Evolutionary conservation across 2,888 invertebrate genomes (phyloP).

Genomic region (Tholera decimalis): DNA sequence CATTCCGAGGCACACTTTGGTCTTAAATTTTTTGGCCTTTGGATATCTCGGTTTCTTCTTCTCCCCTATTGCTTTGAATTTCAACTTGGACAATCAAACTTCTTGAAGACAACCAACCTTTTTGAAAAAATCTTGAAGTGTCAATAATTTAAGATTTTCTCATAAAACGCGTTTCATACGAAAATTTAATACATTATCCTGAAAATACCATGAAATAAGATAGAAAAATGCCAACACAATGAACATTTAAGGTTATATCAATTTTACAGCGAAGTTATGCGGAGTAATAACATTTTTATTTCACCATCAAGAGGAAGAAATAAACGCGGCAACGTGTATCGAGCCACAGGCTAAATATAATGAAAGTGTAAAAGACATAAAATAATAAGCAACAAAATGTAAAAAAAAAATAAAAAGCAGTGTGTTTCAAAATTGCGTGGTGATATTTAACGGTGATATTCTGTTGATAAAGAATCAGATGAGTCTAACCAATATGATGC

Average conservation of each 20-base stretch:
- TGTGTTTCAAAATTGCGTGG: background rate
- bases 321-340: constrained; percentile 68
- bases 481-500: too few relatives aligned
- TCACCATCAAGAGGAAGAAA: constrained; percentile 74
- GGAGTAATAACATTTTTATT: constrained; percentile 82
- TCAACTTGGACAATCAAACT: too few relatives aligned
- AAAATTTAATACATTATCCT: constrained; percentile 18
- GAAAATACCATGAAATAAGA: constrained; percentile 72
- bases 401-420: background rate
- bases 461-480: too few relatives aligned
- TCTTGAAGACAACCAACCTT: background rate
- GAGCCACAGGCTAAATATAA: constrained; percentile 64
- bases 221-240: constrained; percentile 75
- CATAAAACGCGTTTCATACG: background rate
- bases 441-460: too few relatives aligned
- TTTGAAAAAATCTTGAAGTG: too few relatives aligned
- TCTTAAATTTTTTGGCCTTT: too few relatives aligned
- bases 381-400: constrained; percentile 36
- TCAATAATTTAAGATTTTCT: constrained; percentile 9
- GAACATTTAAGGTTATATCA: constrained; percentile 77
- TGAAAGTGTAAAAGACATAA: constrained; percentile 65
- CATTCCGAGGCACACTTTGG: too few relatives aligned
- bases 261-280: constrained; percentile 79
- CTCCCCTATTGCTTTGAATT: too few relatives aligned
- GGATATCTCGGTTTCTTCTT: too few relatives aligned